Conservation (phyloP, 2,888 invertebrate genomes). For the Hirtodrosophila histrioides region DNA sequence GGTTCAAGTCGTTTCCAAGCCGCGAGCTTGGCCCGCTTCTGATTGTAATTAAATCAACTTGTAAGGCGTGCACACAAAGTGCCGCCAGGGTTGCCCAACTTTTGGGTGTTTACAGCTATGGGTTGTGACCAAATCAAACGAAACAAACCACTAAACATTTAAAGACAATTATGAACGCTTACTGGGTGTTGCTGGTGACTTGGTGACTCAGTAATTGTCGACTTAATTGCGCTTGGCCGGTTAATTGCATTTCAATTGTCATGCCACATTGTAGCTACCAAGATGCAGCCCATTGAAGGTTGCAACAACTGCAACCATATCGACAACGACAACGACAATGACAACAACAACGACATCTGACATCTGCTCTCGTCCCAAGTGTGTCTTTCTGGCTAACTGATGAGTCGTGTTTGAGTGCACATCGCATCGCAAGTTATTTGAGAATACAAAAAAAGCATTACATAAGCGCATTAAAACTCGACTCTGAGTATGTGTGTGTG, state of each 20-base stretch:
- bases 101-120: conserved; percentile 12
- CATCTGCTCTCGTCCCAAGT: conserved; percentile 60
- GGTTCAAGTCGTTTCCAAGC: conserved; percentile 58
- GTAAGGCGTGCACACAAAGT: conserved; percentile 38
- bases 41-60: conserved; percentile 72
- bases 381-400: conserved; percentile 58
- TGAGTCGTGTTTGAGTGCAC: conserved; percentile 69
- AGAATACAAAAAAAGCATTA: conserved; percentile 36
- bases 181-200: conserved; percentile 20
- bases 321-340: conserved; percentile 16
- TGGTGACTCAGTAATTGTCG: conserved; percentile 64
- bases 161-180: conserved; percentile 54
- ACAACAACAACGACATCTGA: conserved; percentile 39
- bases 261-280: conserved; percentile 39
- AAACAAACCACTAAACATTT: conserved; percentile 50
- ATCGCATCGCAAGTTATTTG: conserved; percentile 36
- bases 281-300: conserved; percentile 62
- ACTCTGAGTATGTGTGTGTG: conserved; percentile 1
- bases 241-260: conserved; percentile 78
- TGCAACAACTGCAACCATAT: conserved; percentile 37
- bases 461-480: conserved; percentile 45
- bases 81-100: conserved; percentile 38
- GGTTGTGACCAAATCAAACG: conserved; percentile 28
- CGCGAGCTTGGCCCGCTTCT: conserved; percentile 43
- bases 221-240: conserved; percentile 75